Conservation (phyloP, 2,113 vertebrate species). For the Todiramphus saurophagus region DNA sequence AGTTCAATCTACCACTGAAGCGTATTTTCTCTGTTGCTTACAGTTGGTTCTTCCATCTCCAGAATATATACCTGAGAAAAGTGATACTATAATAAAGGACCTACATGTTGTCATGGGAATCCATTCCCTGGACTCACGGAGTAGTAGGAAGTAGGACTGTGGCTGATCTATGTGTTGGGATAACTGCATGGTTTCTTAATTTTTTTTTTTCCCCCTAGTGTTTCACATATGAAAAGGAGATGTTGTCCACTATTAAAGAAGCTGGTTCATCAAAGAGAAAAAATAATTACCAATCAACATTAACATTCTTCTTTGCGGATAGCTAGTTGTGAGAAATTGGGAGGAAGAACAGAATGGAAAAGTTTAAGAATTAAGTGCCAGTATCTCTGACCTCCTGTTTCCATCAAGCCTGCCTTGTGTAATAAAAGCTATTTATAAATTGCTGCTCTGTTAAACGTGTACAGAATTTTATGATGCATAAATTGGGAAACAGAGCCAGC, state of each 20-base stretch:
- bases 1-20: not conserved
- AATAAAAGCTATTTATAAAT: constrained; percentile 63
- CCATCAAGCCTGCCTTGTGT: constrained; percentile 8
- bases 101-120: not conserved
- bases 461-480: constrained; percentile 28
- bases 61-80: not conserved
- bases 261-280: not conserved
- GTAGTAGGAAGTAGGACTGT: not conserved
- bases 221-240: not conserved
- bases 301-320: not conserved
- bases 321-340: not conserved
- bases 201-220: not conserved
- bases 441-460: constrained; percentile 31
- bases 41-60: not conserved
- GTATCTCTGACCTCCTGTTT: constrained; percentile 9
- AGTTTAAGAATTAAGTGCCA: not conserved
- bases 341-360: not conserved
- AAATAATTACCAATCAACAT: not conserved
- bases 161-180: not conserved
- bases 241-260: not conserved
- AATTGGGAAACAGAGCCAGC: constrained; percentile 9
- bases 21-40: not conserved
- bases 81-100: not conserved
- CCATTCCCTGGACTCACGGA: not conserved
- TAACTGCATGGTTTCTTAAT: not conserved